Evolutionary conservation across 2,888 invertebrate species (phyloP), one percentile per base, ranked within the genome.

Genomic region (Ophion slaviceki): DNA sequence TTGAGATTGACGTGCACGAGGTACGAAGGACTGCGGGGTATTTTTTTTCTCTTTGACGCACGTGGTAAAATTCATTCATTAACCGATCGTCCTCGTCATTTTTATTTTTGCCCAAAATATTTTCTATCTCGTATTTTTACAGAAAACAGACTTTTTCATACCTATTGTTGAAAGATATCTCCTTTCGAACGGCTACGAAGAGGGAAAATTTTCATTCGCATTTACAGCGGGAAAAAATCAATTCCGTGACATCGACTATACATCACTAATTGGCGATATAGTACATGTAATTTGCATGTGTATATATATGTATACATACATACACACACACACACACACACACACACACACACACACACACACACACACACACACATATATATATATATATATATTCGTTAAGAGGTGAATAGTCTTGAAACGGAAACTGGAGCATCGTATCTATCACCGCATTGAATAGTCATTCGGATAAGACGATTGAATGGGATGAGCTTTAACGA

Each of bases 401-500:
- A 17, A n/a, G 20, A 45, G 28, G 64, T 47, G 47, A 24, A 59
- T 70, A 28, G 64, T 47, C 66, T 40, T 53, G 75, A 82, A 76
- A 71, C 36, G 61, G 67, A 70, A 85, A 75, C 70, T 77, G 17
- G 66, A 76, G 47, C 68, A 45, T 79, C 66, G 36, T 68, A 75
- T 71, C 75, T 61, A 57, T 71, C 61, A 53, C 59, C 14, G 68
- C 79, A 76, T 82, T 85, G 82, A 85, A 85, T 75, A 75, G 75
- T 75, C 75, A 82, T 82, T 85, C 78, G 59, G 71, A 68, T 28
- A 53, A 70, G 68, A 79, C 61, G 79, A 67, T 80, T 57, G 79
- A 85, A 82, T 76, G 82, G 77, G 40, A 85, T 71, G 47, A 61
- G 68, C 68, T 71, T 79, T 80, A 76, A 80, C 76, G 70, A 80